These are phyloP conservation scores for Onychorhynchus coronatus DNA, from an alignment of 2,113 vertebrate species.

Conservation along the genomic window DNA sequence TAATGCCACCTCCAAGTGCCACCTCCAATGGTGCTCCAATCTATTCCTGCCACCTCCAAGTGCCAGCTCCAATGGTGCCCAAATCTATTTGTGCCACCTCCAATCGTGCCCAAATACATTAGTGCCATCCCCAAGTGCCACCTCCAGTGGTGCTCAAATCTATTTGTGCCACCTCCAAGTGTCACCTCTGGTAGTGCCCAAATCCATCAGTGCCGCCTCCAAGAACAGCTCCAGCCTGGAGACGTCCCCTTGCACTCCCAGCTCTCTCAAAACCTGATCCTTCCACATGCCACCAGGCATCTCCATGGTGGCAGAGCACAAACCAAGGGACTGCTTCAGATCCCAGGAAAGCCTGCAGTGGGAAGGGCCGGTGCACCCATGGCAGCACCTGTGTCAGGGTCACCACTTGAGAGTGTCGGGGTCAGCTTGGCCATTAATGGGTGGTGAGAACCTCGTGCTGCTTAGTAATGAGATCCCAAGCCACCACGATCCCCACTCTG, in stretches of 20 bases:
- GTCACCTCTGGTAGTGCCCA: neutral
- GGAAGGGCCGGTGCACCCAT: fast-evolving
- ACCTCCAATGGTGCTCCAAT: neutral
- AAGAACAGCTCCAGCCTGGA: neutral
- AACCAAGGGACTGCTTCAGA: neutral
- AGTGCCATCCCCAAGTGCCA: neutral
- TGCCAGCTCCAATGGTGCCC: neutral
- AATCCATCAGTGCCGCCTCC: neutral
- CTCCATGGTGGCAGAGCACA: neutral
- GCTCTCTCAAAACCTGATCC: neutral
- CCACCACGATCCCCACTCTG: fast-evolving
- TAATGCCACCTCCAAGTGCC: neutral
- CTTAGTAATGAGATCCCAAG: neutral
- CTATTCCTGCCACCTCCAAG: neutral
- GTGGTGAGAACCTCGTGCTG: neutral
- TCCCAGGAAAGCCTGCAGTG: neutral
- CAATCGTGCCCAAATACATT: fast-evolving
- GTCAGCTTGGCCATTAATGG: neutral
- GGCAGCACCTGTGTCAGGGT: neutral
- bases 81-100: neutral
- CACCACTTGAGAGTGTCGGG: fast-evolving
- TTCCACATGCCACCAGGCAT: neutral
- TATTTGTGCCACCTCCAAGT: neutral
- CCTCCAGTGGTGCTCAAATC: neutral
- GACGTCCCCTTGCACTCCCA: neutral